Base-by-base conservation (phyloP, 2,113 vertebrate genomes). In the Rhea pennata region DNA sequence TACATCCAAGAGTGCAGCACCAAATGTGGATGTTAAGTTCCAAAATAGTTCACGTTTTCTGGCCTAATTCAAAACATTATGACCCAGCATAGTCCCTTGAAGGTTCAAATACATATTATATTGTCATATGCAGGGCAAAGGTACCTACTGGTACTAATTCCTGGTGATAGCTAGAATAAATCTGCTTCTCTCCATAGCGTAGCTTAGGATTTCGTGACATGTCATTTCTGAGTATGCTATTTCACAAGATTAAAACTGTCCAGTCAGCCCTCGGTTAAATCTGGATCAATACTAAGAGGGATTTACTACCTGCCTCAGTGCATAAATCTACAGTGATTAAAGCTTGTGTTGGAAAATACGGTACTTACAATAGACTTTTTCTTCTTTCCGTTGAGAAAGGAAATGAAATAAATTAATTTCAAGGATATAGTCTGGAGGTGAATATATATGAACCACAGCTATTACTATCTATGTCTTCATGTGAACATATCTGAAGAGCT, bases 271-370 rank as follows among this genome's bases (percentile, higher is more conserved):
- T 74, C 4, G 0, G 92, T 96, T 88, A 90, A 97, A 94, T 78
- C 65, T 70, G 21, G 74, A 97, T 93, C 96, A 88, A 95, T 97
- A 94, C 83, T 77, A 75, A 87, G 95, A 95, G 79, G 76, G 69
- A 96, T 97, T 98, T 97, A 96, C 73, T 94, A 61, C 70, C 75
- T 80, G 90, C 54, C 33, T 90, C n/a, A 90, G 36, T 88, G 56
- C 79, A 95, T 96, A 90, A 89, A 94, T 93, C 84, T 91, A n/a
- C 84, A 96, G 72, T 9, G 14, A 95, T 93, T 95, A 96, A 86
- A 96, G 73, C 27, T 50, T 21, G 42, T 76, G 78, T 58, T 62
- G 82, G 65, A 95, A 87, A 92, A 93, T 80, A 74, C 46, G 69
- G 42, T 58, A 73, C 67, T 86, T 75, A 77, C 27, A 82, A 33